A percentile compares a stretch with the other conserved stretches of the same genome.
Conservation (phyloP, 37 sponge, comb jelly and placozoan genomes). For the Tethya wilhelma region DNA sequence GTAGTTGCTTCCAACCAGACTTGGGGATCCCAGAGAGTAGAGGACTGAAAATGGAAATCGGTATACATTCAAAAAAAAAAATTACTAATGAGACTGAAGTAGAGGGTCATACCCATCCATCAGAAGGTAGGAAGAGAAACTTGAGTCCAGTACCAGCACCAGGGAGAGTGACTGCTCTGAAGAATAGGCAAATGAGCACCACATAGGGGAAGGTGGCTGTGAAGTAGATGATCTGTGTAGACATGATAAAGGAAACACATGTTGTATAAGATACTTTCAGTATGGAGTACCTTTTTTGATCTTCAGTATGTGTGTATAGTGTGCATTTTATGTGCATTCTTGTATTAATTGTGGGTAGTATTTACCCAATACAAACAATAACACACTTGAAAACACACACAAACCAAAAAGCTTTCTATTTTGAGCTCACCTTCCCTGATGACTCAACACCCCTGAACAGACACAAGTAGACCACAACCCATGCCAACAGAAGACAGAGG, state of each 20-base stretch:
- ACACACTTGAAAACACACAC: neutral
- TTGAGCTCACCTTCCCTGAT: conserved; percentile 52
- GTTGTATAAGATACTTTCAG: neutral
- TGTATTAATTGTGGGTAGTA: neutral
- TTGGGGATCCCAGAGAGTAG: conserved; percentile 51
- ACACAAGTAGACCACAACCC: conserved; percentile 89
- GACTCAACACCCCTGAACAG: conserved; percentile 91
- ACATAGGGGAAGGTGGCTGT: conserved; percentile 93
- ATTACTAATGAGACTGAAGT: neutral
- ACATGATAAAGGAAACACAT: neutral
- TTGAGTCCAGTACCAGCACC: conserved; percentile 92
- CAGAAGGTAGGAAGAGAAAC: conserved; percentile 78
- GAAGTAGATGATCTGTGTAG: conserved; percentile 84
- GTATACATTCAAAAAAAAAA: neutral
- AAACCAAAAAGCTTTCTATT: neutral
- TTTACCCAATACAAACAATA: neutral
- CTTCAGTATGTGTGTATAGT: neutral
- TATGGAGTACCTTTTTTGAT: neutral
- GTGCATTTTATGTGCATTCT: neutral
- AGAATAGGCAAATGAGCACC: conserved; percentile 85
- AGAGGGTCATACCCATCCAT: conserved; percentile 22
- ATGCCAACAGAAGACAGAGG: conserved; percentile 78
- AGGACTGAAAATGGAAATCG: neutral
- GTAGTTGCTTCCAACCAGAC: conserved; percentile 97
- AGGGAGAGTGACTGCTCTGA: conserved; percentile 93